These are phyloP conservation scores for Rhopilema esculentum DNA, from an alignment of 30 jellyfish, hydroid and myxozoan genomes.

Conservation along the genomic window DNA sequence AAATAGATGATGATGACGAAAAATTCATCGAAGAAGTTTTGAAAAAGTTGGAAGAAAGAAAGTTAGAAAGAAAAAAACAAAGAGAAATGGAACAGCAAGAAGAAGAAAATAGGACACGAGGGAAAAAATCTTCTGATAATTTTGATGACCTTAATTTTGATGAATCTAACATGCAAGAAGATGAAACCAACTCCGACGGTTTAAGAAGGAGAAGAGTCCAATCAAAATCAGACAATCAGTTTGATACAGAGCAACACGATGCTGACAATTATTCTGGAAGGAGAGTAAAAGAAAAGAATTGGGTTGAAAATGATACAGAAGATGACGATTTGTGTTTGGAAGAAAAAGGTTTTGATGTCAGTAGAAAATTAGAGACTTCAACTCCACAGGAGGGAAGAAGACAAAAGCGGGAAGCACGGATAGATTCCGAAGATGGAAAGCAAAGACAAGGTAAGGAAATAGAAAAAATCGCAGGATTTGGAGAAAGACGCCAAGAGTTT, in stretches of 20 bases:
- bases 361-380: neutral
- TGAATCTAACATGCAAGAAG: neutral
- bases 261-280: no score
- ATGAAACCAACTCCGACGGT: neutral
- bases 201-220: neutral
- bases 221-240: no score
- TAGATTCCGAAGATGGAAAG: neutral
- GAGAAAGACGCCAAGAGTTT: constrained; percentile 2
- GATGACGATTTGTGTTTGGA: neutral
- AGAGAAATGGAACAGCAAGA: constrained; percentile 53
- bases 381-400: neutral
- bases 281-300: neutral
- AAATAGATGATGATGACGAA: constrained; percentile 69
- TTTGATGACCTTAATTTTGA: constrained; percentile 15
- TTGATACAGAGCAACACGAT: no score
- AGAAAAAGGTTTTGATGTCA: neutral
- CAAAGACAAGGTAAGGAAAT: neutral
- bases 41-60: constrained; percentile 51
- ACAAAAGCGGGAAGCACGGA: neutral
- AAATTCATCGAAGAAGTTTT: constrained; percentile 67
- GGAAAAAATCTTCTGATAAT: neutral
- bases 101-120: neutral
- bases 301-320: neutral
- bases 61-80: constrained; percentile 36
- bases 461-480: neutral